Base-by-base conservation (phyloP, 2,797 vertebrate genomes). In the Chromobotia macracanthus region DNA sequence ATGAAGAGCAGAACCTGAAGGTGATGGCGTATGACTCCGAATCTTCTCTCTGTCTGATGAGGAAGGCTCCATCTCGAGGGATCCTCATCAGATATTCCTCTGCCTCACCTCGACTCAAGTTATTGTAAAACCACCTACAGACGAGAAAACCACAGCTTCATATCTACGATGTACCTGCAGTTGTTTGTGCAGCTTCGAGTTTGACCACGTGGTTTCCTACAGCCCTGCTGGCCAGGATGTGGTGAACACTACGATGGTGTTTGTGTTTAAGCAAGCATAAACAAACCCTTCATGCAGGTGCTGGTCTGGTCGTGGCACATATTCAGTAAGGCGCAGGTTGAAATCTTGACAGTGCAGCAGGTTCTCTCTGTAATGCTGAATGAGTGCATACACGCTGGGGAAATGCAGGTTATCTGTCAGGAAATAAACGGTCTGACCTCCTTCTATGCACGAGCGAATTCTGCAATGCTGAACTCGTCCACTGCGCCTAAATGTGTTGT, bases 21-120 rank as follows among this genome's bases (percentile, higher is more conserved):
- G 97, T 99, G 91, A 99, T 97, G 87, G 97, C 98, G 3, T 93
- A 98, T 0, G 97, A 96, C 82, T 96, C 92, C 0, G 82, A 79
- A 3, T 95, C 94, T 21, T 98, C 97, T 85, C 97, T 93, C 88
- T 93, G 94, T 53, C 98, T 93, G 86, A 99, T 95, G 65, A 99
- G 94, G 87, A 99, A 99, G 18, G 98, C 97, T 84, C 98, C 97
- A 0, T 99, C 98, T 56, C 97, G 93, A 72, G 98, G 97, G 51
- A 99, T 96, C 84, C 95, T 86, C 92, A 97, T 92, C 80, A 99
- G 88, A 93, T 97, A 97, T 82, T 98, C 97, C 87, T 97, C 97
- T 0, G 97, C 97, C 82, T 99, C 95, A 2, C 96, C 97, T 6
- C 97, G 91, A 89, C 97, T 97, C 90, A 99, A 90, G 81, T 96